phyloP scores from a whole-genome alignment of 2,113 vertebrate genomes.

The Oryzias woworae region DNA sequence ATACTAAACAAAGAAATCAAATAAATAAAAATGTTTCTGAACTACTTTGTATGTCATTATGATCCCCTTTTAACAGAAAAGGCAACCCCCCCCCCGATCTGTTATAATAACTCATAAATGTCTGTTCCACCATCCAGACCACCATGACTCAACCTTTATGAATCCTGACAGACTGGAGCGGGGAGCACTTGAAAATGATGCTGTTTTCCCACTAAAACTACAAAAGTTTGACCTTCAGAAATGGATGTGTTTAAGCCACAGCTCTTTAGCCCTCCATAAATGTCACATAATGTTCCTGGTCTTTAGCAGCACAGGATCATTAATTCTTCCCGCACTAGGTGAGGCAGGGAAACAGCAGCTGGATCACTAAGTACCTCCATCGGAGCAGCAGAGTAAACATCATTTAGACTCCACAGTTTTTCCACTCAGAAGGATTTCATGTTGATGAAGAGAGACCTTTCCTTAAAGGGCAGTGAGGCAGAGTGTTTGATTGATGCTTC shows the following conservation, averaged over 20 bases:
- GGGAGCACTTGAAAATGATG: slow-evolving; percentile 18
- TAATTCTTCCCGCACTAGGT: slow-evolving; percentile 62
- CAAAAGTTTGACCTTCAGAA: slow-evolving; percentile 67
- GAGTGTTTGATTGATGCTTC: slow-evolving; percentile 75
- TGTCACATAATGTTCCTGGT: slow-evolving; percentile 74
- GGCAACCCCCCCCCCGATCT: too few species aligned
- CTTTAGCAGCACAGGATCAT: slow-evolving; percentile 66
- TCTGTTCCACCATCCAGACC: too few species aligned
- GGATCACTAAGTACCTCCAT: slow-evolving; percentile 83
- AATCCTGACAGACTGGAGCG: too few species aligned
- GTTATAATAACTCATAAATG: too few species aligned
- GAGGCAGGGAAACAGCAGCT: slow-evolving; percentile 58
- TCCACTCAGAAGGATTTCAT: slow-evolving; percentile 83
- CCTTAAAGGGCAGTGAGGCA: slow-evolving; percentile 76
- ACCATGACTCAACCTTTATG: too few species aligned
- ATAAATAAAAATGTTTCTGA: too few species aligned
- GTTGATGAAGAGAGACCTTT: slow-evolving; percentile 81
- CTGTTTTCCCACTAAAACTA: slow-evolving; percentile 39
- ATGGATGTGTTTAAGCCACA: slow-evolving; percentile 59
- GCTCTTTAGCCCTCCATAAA: slow-evolving; percentile 71
- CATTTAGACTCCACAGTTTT: slow-evolving; percentile 83
- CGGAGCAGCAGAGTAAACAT: slow-evolving; percentile 80
- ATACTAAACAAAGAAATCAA: too few species aligned
- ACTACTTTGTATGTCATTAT: too few species aligned
- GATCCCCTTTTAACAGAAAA: too few species aligned